Evolutionary conservation across 1,140 invertebrate genomes (phyloP).

Genomic region (Cydia amplana): DNA sequence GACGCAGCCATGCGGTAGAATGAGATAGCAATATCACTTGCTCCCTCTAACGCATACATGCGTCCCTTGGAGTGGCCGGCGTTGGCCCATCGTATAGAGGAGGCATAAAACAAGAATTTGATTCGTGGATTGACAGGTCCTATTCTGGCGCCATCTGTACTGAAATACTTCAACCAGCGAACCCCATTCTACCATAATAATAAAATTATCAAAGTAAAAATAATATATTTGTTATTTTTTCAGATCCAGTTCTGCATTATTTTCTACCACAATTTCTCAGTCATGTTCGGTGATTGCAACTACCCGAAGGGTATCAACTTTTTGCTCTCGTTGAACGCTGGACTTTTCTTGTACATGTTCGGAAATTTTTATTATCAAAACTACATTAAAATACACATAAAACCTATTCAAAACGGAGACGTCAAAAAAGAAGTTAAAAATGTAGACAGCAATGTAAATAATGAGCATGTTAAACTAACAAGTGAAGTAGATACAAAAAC

Average conservation of each 20-base stretch:
- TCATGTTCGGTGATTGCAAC: constrained; percentile 84
- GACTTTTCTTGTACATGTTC: constrained; percentile 91
- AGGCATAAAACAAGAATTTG: too few species aligned
- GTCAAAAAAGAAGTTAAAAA: constrained; percentile 4
- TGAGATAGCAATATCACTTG: too few species aligned
- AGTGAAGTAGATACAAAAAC: background rate
- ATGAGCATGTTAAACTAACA: background rate
- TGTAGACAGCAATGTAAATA: background rate
- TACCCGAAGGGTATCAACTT: constrained; percentile 84
- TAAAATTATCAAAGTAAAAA: too few species aligned
- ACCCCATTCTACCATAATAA: too few species aligned
- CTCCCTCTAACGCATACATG: too few species aligned
- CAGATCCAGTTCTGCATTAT: constrained; percentile 91
- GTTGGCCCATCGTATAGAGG: too few species aligned
- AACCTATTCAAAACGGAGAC: background rate
- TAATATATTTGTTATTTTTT: constrained; percentile 21
- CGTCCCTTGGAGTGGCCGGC: too few species aligned
- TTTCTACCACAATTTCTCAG: constrained; percentile 83
- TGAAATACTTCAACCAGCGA: too few species aligned
- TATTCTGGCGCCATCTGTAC: too few species aligned
- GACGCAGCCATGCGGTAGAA: too few species aligned
- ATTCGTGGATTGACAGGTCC: too few species aligned
- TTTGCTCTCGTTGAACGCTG: constrained; percentile 86
- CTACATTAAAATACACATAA: constrained; percentile 79
- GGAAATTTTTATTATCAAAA: constrained; percentile 89